A percentile compares a stretch with the other conserved stretches of the same genome.
Conservation (phyloP, 2,113 vertebrate species). For the Notarius quadriscutis region DNA sequence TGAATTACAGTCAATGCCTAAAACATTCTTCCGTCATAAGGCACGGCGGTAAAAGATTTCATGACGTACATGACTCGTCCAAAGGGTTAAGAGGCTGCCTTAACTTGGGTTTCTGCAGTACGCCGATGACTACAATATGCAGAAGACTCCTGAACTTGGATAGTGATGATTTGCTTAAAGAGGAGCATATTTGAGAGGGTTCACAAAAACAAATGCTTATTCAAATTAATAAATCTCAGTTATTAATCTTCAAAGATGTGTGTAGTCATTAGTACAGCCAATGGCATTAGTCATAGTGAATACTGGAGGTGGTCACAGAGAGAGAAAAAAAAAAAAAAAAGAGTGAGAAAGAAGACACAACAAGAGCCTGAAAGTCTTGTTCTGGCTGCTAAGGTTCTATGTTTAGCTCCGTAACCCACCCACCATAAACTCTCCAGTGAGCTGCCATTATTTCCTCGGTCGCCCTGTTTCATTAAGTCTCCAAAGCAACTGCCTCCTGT, state of each 20-base stretch:
- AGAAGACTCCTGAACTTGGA: not conserved
- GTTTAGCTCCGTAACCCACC: conserved; percentile 42
- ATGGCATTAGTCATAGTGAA: conserved; percentile 18
- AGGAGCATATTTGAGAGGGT: not conserved
- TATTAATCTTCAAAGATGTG: not conserved
- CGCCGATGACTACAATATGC: too few relatives aligned
- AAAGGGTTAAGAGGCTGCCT: not conserved
- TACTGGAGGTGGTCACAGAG: conserved; percentile 20
- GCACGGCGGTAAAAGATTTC: too few relatives aligned
- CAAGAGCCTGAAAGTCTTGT: not conserved
- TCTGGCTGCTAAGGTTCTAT: conserved; percentile 45
- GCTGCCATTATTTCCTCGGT: conserved; percentile 50
- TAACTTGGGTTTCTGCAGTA: not conserved
- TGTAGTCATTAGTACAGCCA: not conserved
- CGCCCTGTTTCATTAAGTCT: conserved; percentile 49
- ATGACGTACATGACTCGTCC: too few relatives aligned
- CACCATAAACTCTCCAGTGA: conserved; percentile 36
- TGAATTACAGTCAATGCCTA: too few relatives aligned
- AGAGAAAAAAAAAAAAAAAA: not conserved
- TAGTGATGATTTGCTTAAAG: not conserved
- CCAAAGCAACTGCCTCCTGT: conserved; percentile 54
- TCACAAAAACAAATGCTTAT: not conserved
- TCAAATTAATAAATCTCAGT: conserved; percentile 9
- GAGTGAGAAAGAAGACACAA: not conserved
- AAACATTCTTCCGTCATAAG: too few relatives aligned